Conservation (phyloP, 2,888 invertebrate genomes). For the Lepidocyrtinus sp. region DNA sequence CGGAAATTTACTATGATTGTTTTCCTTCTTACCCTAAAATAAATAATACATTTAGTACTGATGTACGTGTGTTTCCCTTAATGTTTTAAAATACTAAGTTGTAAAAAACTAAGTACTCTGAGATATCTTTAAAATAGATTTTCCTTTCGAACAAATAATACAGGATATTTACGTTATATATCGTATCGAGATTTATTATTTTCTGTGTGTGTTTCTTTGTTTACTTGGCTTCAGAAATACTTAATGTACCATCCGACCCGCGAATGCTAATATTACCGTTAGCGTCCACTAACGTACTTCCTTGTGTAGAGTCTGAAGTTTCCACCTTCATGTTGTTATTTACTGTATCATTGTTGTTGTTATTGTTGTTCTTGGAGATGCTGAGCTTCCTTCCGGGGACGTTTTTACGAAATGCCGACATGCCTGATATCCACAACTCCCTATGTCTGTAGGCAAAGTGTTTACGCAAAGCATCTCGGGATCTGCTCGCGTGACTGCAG, state of each 20-base stretch:
- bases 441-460: constrained; percentile 82
- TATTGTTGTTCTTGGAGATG: constrained; percentile 69
- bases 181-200: background rate
- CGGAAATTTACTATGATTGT: background rate
- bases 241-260: constrained; percentile 69
- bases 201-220: constrained; percentile 12
- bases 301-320: constrained; percentile 52
- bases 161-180: constrained; percentile 2
- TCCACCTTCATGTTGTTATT: constrained; percentile 65
- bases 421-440: constrained; percentile 68
- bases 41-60: constrained; percentile 37
- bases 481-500: constrained; percentile 89
- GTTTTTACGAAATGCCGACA: constrained; percentile 70
- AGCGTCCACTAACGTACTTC: constrained; percentile 64
- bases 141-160: constrained; percentile 24
- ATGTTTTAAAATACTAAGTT: constrained; percentile 30
- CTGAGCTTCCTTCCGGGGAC: constrained; percentile 69
- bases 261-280: constrained; percentile 70
- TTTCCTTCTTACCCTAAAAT: background rate
- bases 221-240: constrained; percentile 69
- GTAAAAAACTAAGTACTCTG: constrained; percentile 64
- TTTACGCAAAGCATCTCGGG: constrained; percentile 88
- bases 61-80: constrained; percentile 30
- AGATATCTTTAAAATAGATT: constrained; percentile 56
- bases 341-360: constrained; percentile 63